These are phyloP conservation scores for Caligus rogercresseyi DNA, from an alignment of 1,140 invertebrate genomes.

Conservation along the genomic window DNA sequence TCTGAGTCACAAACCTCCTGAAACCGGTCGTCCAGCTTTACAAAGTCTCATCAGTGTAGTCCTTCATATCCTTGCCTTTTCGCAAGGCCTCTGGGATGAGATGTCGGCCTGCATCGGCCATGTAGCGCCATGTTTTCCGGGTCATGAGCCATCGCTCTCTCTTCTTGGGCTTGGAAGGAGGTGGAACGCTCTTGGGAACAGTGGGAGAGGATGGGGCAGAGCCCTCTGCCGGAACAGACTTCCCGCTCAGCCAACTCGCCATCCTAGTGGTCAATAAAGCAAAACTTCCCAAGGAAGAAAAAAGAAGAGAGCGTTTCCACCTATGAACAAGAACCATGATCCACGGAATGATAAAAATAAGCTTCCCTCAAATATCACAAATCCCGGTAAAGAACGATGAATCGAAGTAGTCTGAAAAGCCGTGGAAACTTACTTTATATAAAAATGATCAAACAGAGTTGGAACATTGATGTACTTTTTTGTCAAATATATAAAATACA, in stretches of 20 bases:
- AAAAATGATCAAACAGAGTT: too few relatives aligned
- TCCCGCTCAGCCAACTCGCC: not conserved
- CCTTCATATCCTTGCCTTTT: constrained; percentile 31
- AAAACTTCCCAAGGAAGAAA: too few relatives aligned
- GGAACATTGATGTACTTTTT: not conserved
- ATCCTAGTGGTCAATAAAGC: too few relatives aligned
- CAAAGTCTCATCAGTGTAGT: constrained; percentile 49
- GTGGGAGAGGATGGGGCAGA: constrained; percentile 30
- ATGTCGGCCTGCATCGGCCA: constrained; percentile 66
- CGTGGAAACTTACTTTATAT: too few relatives aligned
- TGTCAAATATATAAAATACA: not conserved
- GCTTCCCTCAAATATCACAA: too few relatives aligned
- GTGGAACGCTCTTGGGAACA: constrained; percentile 28
- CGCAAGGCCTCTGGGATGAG: constrained; percentile 48
- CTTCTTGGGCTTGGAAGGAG: constrained; percentile 21
- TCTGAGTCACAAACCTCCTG: constrained; percentile 57
- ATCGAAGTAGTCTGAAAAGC: too few relatives aligned
- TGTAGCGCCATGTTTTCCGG: constrained; percentile 70
- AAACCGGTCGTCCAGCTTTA: constrained; percentile 60
- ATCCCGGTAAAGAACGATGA: too few relatives aligned
- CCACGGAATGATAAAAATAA: too few relatives aligned
- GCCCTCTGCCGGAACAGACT: constrained; percentile 17
- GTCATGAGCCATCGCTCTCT: constrained; percentile 62
- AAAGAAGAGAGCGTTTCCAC: too few relatives aligned
- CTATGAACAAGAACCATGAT: too few relatives aligned